Evolutionary conservation across 2,797 vertebrate species (phyloP).

Genomic region (Lepidocolaptes lacrymiger): DNA sequence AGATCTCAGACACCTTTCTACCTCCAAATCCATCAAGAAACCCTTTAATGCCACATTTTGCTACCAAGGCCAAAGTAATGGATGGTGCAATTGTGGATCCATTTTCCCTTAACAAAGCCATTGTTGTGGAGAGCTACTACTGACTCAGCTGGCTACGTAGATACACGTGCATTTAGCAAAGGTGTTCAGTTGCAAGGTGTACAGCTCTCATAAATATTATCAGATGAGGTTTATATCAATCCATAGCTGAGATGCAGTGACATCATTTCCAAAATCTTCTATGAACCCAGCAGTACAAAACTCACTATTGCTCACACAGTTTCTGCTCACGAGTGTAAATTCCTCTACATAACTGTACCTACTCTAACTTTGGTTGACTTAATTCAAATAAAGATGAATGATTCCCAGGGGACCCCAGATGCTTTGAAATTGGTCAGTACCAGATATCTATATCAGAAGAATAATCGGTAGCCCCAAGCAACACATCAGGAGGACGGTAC

Average conservation of each 20-base stretch:
- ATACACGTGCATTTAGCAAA: not conserved
- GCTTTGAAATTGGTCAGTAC: slow-evolving; percentile 72
- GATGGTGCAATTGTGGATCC: not conserved
- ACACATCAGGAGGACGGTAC: slow-evolving; percentile 89
- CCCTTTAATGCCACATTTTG: not conserved
- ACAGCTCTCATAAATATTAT: not conserved
- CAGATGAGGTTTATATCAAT: not conserved
- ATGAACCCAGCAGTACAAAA: not conserved
- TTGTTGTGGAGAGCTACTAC: not conserved
- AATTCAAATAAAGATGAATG: not conserved
- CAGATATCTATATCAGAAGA: slow-evolving; percentile 91
- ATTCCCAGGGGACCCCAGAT: not conserved
- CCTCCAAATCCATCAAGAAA: not conserved
- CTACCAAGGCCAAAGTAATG: not conserved
- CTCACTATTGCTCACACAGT: not conserved
- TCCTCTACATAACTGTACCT: not conserved
- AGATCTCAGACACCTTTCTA: not conserved
- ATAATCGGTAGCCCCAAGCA: slow-evolving; percentile 90
- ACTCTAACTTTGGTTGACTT: not conserved
- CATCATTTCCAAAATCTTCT: not conserved
- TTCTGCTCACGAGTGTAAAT: not conserved
- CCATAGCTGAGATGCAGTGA: not conserved
- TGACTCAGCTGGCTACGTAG: not conserved
- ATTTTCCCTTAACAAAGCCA: not conserved
- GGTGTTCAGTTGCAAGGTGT: not conserved